Base-by-base conservation (phyloP, 2,797 vertebrate species). In the Intellagama lesueurii region DNA sequence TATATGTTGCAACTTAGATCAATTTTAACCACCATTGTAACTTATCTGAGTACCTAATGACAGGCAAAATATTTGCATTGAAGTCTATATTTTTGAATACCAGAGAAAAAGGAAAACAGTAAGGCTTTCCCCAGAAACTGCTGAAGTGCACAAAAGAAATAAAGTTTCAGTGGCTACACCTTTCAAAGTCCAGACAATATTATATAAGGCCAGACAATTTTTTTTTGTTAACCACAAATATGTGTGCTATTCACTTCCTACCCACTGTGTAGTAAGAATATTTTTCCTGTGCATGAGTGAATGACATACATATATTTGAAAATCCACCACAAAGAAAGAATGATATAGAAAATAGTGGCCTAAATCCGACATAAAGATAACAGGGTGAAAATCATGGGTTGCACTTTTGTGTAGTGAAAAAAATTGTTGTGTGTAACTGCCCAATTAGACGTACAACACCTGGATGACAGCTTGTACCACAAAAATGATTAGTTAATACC, bases 191-290 rank as follows among this genome's bases (percentile, higher is more conserved):
- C 80, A 70, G 80, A 68, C 85, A 83, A 87, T 87, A 77, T 87
- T 93, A 79, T 94, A 90, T 94, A 94, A 96, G 94, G 92, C 89
- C 93, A 94, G 93, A 94, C 91, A 80, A 84, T 92, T 52, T 94
- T 92, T 89, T 91, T 86, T 90, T 94, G 95, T 91, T 94, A 96
- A 96, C 96, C 96, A 96, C 96, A 97, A 96, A 94, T 95, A 97
- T 97, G 95, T 96, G 92, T 95, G 95, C 96, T 96, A 97, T 97
- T 97, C 96, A 94, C 95, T 96, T 95, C 93, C 95, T 95, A 94
- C 92, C 96, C 96, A 94, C 96, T 96, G 91, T 92, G 95, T 96
- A 95, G 94, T 95, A 93, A 95, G 95, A 96, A 92, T 95, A 93
- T 95, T 95, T 95, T 94, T 95, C 52, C 17, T 26, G 5, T 32